Conservation (phyloP, 2,113 vertebrate genomes). For the Spermophilus dauricus region DNA sequence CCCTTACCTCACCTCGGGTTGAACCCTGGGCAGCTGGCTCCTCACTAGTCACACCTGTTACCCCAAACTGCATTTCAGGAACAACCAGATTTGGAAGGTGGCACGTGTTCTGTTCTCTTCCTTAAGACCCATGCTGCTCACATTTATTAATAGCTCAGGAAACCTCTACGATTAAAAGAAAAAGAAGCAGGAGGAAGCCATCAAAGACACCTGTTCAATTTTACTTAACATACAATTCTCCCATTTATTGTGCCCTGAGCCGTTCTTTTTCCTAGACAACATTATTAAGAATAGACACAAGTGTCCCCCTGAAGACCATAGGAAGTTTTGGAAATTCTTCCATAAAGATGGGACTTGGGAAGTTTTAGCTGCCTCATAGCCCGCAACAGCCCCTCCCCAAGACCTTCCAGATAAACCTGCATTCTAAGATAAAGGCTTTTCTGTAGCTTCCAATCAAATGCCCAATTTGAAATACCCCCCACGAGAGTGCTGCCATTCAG, state of each 20-base stretch:
- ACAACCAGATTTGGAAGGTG: background rate
- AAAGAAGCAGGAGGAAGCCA: background rate
- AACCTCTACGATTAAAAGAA: background rate
- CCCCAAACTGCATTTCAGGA: background rate
- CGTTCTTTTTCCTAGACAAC: background rate
- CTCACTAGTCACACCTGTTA: background rate
- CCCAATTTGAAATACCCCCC: accelerated
- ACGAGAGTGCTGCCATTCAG: accelerated
- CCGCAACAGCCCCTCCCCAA: background rate
- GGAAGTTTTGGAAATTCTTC: background rate
- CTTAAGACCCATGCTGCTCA: background rate
- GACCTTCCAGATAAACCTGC: background rate
- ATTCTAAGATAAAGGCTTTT: background rate
- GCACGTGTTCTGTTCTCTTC: background rate
- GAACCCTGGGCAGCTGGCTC: background rate
- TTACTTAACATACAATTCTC: background rate
- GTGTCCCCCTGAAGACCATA: no score
- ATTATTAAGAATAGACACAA: background rate
- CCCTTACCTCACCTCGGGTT: background rate
- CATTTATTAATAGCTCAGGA: background rate
- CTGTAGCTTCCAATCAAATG: background rate
- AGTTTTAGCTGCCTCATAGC: background rate
- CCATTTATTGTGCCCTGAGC: accelerated
- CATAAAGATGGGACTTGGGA: background rate
- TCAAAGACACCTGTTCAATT: background rate